Percentiles rank a stretch among this genome's conserved stretches.
Conservation (phyloP, 2,888 invertebrate genomes). For the Trachelus iudaicus region DNA sequence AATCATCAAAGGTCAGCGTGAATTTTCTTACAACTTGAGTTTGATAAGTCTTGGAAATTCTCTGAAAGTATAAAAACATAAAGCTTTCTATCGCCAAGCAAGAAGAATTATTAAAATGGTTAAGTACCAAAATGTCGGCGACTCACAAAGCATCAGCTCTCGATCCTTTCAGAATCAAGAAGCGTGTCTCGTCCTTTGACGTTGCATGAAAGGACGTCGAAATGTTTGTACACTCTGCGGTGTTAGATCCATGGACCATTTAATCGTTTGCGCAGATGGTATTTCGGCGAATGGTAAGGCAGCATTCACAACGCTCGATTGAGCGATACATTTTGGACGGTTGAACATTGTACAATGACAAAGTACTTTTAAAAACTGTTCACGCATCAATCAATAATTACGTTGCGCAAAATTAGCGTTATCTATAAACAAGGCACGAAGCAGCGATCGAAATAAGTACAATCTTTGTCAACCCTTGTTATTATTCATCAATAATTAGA, state of each 20-base stretch:
- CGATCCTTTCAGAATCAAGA: slow-evolving; percentile 42
- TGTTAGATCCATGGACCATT: slow-evolving; percentile 20
- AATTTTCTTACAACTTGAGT: neutral
- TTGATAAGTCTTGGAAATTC: neutral
- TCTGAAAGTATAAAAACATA: neutral
- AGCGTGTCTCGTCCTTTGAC: slow-evolving; percentile 46
- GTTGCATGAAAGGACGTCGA: slow-evolving; percentile 45
- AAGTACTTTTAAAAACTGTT: neutral
- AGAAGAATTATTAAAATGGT: neutral
- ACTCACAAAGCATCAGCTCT: slow-evolving; percentile 30
- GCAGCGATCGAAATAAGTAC: neutral
- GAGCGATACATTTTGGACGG: neutral
- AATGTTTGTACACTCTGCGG: slow-evolving; percentile 47
- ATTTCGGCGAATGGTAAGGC: slow-evolving; percentile 11
- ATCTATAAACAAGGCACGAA: neutral
- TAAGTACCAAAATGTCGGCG: slow-evolving; percentile 7
- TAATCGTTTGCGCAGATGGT: slow-evolving; percentile 52
- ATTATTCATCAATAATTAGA: neutral
- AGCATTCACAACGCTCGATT: slow-evolving; percentile 3
- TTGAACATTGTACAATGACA: neutral
- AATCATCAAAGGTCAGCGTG: neutral
- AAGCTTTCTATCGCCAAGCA: neutral
- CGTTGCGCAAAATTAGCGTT: neutral
- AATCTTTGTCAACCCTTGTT: neutral
- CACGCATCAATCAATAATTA: neutral